Conservation (phyloP, 1,140 invertebrate genomes). For the Rhagoletis zephyria region DNA sequence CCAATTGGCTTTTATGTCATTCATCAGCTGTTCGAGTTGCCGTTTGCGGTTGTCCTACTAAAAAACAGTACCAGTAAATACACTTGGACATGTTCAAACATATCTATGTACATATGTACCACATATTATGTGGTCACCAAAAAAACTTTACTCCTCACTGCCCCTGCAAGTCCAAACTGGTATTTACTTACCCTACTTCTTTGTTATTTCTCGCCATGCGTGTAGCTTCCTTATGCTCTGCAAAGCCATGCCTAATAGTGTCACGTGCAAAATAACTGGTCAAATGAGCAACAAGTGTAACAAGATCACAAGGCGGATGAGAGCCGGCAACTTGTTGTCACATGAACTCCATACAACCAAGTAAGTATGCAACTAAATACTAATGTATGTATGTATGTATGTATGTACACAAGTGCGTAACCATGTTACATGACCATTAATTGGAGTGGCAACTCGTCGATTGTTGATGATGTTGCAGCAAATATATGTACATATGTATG, state of each 20-base stretch:
- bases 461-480: not conserved
- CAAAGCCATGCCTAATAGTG: not conserved
- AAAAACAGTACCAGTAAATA: too few relatives aligned
- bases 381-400: too few relatives aligned
- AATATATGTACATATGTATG: not conserved
- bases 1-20: too few relatives aligned
- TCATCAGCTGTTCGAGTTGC: not conserved
- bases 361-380: not conserved
- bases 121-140: too few relatives aligned
- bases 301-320: not conserved
- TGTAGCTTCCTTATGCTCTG: not conserved
- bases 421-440: not conserved
- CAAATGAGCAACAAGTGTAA: not conserved
- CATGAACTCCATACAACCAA: not conserved
- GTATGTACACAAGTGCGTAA: not conserved
- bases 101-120: too few relatives aligned
- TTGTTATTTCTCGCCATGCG: not conserved
- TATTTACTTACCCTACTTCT: not conserved
- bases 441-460: not conserved
- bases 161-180: not conserved
- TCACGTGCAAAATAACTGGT: constrained; percentile 26
- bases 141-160: too few relatives aligned
- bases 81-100: too few relatives aligned
- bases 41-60: not conserved
- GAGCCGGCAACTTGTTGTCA: not conserved